Base-by-base conservation (phyloP, 2,797 vertebrate species). In the Sebastes cheni region DNA sequence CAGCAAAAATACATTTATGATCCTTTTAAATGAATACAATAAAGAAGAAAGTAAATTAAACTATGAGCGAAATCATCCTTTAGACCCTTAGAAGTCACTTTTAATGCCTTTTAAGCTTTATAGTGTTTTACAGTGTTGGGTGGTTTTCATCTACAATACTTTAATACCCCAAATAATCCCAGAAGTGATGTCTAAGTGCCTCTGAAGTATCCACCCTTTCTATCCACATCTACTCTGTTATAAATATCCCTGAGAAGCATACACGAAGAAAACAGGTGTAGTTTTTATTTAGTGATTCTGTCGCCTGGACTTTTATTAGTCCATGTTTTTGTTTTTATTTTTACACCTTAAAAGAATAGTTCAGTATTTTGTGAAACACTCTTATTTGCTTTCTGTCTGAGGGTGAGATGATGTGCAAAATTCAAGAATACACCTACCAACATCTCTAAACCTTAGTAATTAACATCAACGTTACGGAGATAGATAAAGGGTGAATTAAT, bases 21-120 rank as follows among this genome's bases (percentile, higher is more conserved):
- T 54, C 46, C 46, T 50, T 42, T 72, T 71, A 22, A 61, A 46
- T 46, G 6, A 60, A 22, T 4, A 23, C 7, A 60, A 8, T 23
- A 59, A 70, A 54, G 34, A 7, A 13, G 3, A 59, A 70, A 54
- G 46, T 25, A 18, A 5, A 3, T 18, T n/a, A 11, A 55, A 22
- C 5, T 58, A 0, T 27, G 22, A 76, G 30, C 42, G 36, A 84
- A 77, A 80, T 54, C 5, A 30, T 55, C 9, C 14, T 65, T 29
- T 65, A 64, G n/a, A 68, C 32, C 32, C 11, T 55, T 12, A 60
- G 14, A 58, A 25, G 2, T 70, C 7, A 29, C 10, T 58, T 76
- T 77, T 52, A 61, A 30, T 27, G 9, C 72, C 60, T 56, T 56
- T 23, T 56, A 13, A 54, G 50, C 1, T 4, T 54, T 11, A 54